Evolutionary conservation across 1,140 invertebrate species (phyloP).

Genomic region (Ostrea edulis): DNA sequence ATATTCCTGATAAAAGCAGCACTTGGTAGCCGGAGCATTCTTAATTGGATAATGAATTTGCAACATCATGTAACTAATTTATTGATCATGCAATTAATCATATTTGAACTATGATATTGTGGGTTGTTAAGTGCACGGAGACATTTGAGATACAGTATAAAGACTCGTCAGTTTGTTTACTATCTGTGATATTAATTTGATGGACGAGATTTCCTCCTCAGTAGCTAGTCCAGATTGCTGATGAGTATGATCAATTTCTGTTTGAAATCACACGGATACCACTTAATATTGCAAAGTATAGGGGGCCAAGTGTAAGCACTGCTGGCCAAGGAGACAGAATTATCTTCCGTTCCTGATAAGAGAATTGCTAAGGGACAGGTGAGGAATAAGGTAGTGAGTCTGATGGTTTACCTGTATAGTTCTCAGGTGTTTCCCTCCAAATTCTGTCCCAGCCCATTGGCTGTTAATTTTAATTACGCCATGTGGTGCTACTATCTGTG

Average conservation of each 20-base stretch:
- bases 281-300: not conserved
- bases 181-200: slow-evolving; percentile 24
- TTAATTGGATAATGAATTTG: slow-evolving; percentile 25
- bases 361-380: not conserved
- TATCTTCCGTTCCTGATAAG: not conserved
- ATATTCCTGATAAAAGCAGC: not conserved
- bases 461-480: not conserved
- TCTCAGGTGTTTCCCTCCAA: not conserved
- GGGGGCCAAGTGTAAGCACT: not conserved
- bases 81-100: slow-evolving; percentile 7
- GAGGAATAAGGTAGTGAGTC: not conserved
- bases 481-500: not conserved
- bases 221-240: not conserved
- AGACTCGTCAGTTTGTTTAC: slow-evolving; percentile 1
- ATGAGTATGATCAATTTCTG: slow-evolving; percentile 26
- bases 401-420: not conserved
- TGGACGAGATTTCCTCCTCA: not conserved
- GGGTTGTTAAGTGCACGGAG: slow-evolving; percentile 9
- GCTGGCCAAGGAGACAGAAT: slow-evolving; percentile 17
- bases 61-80: slow-evolving; percentile 28
- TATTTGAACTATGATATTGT: not conserved
- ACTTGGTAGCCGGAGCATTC: not conserved
- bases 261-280: not conserved
- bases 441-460: slow-evolving; percentile 6
- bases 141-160: not conserved